Conservation (phyloP, 2,888 invertebrate genomes). For the Apoderus coryli region DNA sequence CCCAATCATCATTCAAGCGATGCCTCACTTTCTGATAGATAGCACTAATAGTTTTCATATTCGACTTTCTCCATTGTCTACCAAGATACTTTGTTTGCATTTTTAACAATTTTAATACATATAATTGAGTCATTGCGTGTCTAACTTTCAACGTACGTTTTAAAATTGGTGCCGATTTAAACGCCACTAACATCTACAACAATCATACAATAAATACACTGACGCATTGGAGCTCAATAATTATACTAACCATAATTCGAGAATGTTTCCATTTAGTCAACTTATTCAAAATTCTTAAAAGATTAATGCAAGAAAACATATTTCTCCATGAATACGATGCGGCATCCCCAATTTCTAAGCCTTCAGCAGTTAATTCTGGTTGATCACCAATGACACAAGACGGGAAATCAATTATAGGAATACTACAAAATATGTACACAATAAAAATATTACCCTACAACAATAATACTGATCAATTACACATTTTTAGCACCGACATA, state of each 20-base stretch:
- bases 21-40: slow-evolving; percentile 96
- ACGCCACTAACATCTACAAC: slow-evolving; percentile 83
- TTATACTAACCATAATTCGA: slow-evolving; percentile 70
- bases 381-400: slow-evolving; percentile 92
- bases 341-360: slow-evolving; percentile 71
- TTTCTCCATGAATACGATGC: slow-evolving; percentile 94
- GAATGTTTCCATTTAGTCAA: slow-evolving; percentile 99
- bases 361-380: slow-evolving; percentile 84
- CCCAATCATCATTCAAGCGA: slow-evolving; percentile 98
- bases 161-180: slow-evolving; percentile 97
- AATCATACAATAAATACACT: no score
- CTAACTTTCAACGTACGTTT: slow-evolving; percentile 91
- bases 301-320: slow-evolving; percentile 93
- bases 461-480: slow-evolving; percentile 27
- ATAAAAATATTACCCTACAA: not conserved
- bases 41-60: slow-evolving; percentile 99
- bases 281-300: slow-evolving; percentile 92
- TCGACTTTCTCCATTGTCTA: slow-evolving; percentile 96
- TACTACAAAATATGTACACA: slow-evolving; percentile 38
- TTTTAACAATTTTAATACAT: slow-evolving; percentile 92
- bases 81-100: slow-evolving; percentile 99
- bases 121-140: slow-evolving; percentile 95
- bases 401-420: slow-evolving; percentile 89
- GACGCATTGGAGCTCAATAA: no score
- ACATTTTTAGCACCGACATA: slow-evolving; percentile 90